Base-by-base conservation (phyloP, 2,797 vertebrate species). In the Galaxias olidus region DNA sequence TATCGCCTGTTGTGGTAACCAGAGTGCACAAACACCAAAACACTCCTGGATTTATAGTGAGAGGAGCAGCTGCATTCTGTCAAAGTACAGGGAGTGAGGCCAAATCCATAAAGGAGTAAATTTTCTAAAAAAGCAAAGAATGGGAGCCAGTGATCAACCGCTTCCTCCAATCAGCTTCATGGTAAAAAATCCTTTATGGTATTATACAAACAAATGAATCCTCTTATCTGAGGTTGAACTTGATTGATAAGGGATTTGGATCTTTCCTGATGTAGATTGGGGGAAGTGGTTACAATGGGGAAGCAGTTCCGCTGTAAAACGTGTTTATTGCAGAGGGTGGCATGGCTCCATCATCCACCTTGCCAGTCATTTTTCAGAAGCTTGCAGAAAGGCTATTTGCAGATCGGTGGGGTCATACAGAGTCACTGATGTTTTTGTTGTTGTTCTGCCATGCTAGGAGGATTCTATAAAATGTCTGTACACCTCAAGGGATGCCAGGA, bases 211-310 rank as follows among this genome's bases (percentile, higher is more conserved):
- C 43, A 43, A 46, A 59, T 14, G 52, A 73, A 62, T 64, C 49
- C 0, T 71, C 56, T 72, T 41, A 68, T 73, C 72, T 51, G 19
- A 42, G 62, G 69, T 46, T 10, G 59, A 77, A 78, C 76, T 15
- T 1, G 66, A 77, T 63, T 78, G 72, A 78, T 76, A 65, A 74
- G 83, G 83, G 70, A 84, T 86, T 79, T 72, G 63, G 66, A 72
- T 78, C 74, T 83, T 84, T 80, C 75, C 56, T 49, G 77, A 74
- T 63, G 54, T 73, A 76, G 72, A 77, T 60, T 63, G 67, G 70
- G 80, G 81, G 77, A 87, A 84, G 82, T 74, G 77, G 82, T 74
- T n/a, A n/a, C n/a, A n/a, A n/a, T n/a, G n/a, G n/a, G n/a, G 67
- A 68, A 77, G 62, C 77, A 81, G 79, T 75, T 84, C 74, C 76